Conservation (phyloP, 2,113 vertebrate genomes). For the Amphilophus citrinellus region DNA sequence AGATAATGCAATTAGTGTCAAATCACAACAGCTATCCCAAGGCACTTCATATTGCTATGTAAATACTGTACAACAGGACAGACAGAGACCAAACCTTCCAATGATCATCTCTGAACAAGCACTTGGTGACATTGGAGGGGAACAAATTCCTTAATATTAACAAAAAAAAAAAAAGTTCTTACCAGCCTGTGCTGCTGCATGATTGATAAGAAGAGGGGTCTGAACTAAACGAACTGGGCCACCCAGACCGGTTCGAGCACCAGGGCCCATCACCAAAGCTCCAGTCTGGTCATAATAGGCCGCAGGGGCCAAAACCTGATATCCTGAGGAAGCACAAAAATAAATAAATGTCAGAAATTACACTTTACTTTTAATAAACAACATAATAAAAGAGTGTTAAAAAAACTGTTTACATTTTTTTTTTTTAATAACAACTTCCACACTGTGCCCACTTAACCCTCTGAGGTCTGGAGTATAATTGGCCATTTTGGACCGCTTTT, state of each 20-base stretch:
- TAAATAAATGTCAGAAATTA: neutral
- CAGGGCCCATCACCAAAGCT: constrained; percentile 93
- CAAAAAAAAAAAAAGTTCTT: constrained; percentile 12
- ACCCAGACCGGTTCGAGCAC: constrained; percentile 90
- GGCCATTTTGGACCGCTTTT: too few relatives aligned
- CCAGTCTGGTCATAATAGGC: constrained; percentile 98
- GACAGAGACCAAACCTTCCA: neutral
- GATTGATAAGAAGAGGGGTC: constrained; percentile 93
- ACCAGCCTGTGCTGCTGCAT: constrained; percentile 96
- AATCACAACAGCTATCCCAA: neutral
- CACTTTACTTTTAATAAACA: neutral
- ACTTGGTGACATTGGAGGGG: neutral
- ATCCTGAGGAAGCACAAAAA: constrained; percentile 79
- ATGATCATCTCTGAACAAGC: neutral
- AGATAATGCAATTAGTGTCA: neutral
- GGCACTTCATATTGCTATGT: neutral
- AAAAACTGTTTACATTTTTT: too few relatives aligned
- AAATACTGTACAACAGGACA: neutral
- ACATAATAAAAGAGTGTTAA: neutral
- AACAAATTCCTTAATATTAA: neutral
- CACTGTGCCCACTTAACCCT: neutral
- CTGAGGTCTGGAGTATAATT: too few relatives aligned
- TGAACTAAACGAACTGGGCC: constrained; percentile 94
- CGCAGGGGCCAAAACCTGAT: constrained; percentile 94
- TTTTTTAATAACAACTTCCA: too few relatives aligned